Conservation (phyloP, 2,113 vertebrate species). For the Crypturellus undulatus region DNA sequence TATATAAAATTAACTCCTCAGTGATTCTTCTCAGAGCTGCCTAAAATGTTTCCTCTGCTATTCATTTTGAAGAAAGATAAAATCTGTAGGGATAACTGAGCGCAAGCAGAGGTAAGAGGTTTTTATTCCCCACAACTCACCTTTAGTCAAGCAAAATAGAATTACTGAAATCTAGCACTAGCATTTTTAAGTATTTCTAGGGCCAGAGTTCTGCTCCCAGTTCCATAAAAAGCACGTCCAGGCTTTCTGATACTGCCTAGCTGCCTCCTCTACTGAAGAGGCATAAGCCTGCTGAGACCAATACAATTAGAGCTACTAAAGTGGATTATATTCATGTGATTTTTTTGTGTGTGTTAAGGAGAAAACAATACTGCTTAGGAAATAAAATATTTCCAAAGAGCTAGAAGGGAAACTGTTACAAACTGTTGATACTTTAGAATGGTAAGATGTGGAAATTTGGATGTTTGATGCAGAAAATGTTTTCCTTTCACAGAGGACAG, state of each 20-base stretch:
- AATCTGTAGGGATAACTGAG: background rate
- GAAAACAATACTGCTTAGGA: background rate
- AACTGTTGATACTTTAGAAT: background rate
- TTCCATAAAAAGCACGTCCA: background rate
- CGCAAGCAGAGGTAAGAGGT: background rate
- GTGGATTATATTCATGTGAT: background rate
- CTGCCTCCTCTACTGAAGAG: background rate
- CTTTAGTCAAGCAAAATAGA: background rate
- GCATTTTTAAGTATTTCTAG: background rate
- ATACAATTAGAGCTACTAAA: conserved; percentile 38
- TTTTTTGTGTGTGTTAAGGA: background rate
- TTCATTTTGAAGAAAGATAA: background rate
- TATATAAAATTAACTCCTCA: background rate
- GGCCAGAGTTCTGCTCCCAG: background rate
- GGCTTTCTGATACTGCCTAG: background rate
- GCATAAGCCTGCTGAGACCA: conserved; percentile 41
- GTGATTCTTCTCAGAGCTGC: background rate
- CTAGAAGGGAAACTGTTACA: background rate
- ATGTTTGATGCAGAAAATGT: background rate
- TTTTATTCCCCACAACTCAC: background rate
- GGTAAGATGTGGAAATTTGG: background rate
- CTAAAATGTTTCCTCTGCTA: background rate
- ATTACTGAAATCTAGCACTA: background rate
- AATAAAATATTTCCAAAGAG: background rate
- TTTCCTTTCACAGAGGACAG: background rate